Evolutionary conservation across 2,797 vertebrate genomes (phyloP), one percentile per base, ranked within the genome.

Genomic region (Bradypus variegatus): DNA sequence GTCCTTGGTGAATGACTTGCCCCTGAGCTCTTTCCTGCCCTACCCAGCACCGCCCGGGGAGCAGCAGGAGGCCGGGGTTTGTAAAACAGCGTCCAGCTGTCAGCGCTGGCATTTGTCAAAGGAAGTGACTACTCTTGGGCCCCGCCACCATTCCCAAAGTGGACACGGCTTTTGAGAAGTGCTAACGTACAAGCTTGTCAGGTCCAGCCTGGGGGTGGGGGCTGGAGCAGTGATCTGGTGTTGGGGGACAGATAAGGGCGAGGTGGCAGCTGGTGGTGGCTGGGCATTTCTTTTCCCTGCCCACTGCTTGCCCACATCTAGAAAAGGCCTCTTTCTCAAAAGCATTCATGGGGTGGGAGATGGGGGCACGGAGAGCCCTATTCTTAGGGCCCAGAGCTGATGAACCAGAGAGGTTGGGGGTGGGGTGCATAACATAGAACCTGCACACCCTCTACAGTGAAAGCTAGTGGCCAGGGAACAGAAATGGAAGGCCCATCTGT

Each of bases 41-140:
- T 79, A 18, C 53, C 79, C 89, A 13, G 62, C 58, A 19, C 31
- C 50, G 6, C 90, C 86, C 0, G 0, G 90, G 58, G 86, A 77
- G 31, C 0, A 41, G 91, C 41, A 86, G 88, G 90, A 94, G 95
- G 93, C 95, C 95, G 87, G 90, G 92, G 82, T 96, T 96, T 97
- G 96, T 97, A 97, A 95, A 80, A 93, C 67, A 78, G 91, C 0
- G 0, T 86, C 94, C 93, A 38, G 95, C 96, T 97, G 96, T 97
- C 97, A 96, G 95, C 97, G 2, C 96, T 90, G 96, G 95, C 96
- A 96, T 97, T 96, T 97, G 97, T 97, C 96, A 97, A 95, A 93
- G 91, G 96, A 97, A 97, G 96, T 97, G 96, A 95, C 96, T 94
- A 92, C 96, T 97, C 97, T 97, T 0, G 0, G 96, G 95, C 95